Evolutionary conservation across 2,888 invertebrate genomes (phyloP), one percentile per base, ranked within the genome.

Genomic region (Caenorhabditis imperialis): DNA sequence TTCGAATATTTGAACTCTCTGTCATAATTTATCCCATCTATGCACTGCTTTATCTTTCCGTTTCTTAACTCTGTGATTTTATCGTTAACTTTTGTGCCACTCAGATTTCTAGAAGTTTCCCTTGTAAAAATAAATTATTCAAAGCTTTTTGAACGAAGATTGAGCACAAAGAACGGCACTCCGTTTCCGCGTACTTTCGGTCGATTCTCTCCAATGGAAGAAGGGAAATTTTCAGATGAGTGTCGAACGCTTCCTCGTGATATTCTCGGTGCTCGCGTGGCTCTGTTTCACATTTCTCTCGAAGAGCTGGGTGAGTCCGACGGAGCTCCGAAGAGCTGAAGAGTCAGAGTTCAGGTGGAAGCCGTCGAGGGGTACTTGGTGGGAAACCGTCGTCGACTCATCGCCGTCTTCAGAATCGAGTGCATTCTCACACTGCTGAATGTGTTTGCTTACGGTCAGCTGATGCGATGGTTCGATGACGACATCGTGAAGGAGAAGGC

Each of bases 321-420:
- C n/a, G n/a, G n/a, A n/a, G n/a, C n/a, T n/a, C n/a, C n/a, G n/a
- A n/a, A n/a, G n/a, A n/a, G n/a, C 10, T 30, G 3, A 27, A 27
- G 3, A 2, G 20, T 37, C 16, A 14, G 20, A 47, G 76, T 84
- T 38, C 42, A 86, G 85, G 73, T 78, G 5, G 51, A 60, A 33
- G 44, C 77, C 18, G 77, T 65, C 22, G 45, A 40, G 12, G 85
- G 85, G 3, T 84, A 84, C 57, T 65, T 78, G 23, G 35, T 75
- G 4, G 86, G 86, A 25, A 86, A 85, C 47, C 71, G 84, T 3
- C 53, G 79, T 18, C 70, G 86, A n/a, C 20, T 82, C 18, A 54
- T 82, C 8, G 67, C 86, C 12, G 78, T 86, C 16, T 42, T 81
- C 22, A 62, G 80, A 20, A 71, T 86, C 8, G 77, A 82, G 54